A percentile compares a stretch with the other conserved stretches of the same genome.
Evolutionary conservation across 2,797 vertebrate species (phyloP).

Genomic region (Cephalopachus bancanus): DNA sequence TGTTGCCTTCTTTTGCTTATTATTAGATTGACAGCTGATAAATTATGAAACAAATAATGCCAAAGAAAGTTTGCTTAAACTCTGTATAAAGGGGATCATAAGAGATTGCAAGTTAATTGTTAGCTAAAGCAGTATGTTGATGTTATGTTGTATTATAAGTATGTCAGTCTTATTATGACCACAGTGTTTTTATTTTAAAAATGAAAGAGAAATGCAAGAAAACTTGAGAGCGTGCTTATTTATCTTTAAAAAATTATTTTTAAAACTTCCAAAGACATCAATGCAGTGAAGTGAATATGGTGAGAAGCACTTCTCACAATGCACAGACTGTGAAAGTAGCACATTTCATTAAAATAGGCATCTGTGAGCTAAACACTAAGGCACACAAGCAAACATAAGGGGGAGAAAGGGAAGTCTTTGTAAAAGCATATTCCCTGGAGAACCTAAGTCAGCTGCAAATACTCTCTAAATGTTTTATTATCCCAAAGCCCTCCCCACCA

Average conservation of each 20-base stretch:
- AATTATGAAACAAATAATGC: background rate
- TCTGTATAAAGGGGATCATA: background rate
- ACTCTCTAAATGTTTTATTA: background rate
- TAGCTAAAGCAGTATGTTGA: background rate
- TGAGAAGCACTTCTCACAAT: slow-evolving; percentile 61
- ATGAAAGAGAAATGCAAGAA: background rate
- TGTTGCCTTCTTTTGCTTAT: background rate
- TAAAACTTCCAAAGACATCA: slow-evolving; percentile 16
- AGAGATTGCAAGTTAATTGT: background rate
- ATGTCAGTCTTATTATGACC: background rate
- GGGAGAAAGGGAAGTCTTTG: background rate
- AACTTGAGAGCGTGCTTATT: background rate
- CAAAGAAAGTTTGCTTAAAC: background rate
- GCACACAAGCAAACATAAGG: background rate
- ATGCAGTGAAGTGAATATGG: background rate
- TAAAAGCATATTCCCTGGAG: background rate
- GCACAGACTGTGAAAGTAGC: slow-evolving; percentile 64
- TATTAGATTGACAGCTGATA: background rate
- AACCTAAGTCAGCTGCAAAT: background rate
- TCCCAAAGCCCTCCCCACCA: background rate
- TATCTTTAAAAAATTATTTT: slow-evolving; percentile 53
- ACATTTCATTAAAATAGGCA: slow-evolving; percentile 65
- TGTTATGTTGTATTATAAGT: background rate
- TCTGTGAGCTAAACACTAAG: slow-evolving; percentile 24
- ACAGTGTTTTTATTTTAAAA: background rate